These are phyloP conservation scores for Vulpes vulpes DNA, from an alignment of 2,113 vertebrate species.

Conservation along the genomic window DNA sequence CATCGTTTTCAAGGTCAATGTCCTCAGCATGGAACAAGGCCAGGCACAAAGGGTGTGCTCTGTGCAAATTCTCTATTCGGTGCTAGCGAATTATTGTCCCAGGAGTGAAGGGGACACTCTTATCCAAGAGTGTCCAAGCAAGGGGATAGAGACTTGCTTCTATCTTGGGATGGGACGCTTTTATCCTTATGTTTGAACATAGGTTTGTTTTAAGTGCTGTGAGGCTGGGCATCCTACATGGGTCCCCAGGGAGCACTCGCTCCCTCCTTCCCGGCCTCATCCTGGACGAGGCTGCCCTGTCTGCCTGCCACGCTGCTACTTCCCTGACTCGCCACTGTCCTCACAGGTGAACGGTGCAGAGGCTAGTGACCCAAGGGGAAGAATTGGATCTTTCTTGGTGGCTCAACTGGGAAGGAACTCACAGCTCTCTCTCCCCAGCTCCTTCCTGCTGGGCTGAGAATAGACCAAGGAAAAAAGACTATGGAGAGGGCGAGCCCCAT, in stretches of 20 bases:
- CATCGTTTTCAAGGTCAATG: background rate
- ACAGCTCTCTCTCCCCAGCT: background rate
- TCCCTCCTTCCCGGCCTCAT: background rate
- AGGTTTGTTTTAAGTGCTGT: accelerated
- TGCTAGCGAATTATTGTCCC: too few relatives aligned
- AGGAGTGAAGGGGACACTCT: background rate
- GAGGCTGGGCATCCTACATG: background rate
- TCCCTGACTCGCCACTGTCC: accelerated
- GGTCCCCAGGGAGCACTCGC: background rate
- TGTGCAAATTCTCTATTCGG: background rate
- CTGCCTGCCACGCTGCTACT: background rate
- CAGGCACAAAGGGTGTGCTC: accelerated
- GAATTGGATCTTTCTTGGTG: background rate
- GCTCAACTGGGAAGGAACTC: background rate
- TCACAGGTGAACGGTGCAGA: accelerated
- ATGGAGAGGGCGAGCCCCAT: too few relatives aligned
- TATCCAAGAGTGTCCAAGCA: too few relatives aligned
- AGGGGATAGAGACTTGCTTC: background rate
- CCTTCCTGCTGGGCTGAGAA: background rate
- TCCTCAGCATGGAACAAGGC: background rate
- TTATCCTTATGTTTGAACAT: background rate
- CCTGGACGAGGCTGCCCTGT: accelerated
- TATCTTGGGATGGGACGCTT: background rate
- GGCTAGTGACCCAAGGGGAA: background rate
- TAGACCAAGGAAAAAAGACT: background rate